Base-by-base conservation (phyloP, 2,797 vertebrate species). In the Hafferia zeledoni region DNA sequence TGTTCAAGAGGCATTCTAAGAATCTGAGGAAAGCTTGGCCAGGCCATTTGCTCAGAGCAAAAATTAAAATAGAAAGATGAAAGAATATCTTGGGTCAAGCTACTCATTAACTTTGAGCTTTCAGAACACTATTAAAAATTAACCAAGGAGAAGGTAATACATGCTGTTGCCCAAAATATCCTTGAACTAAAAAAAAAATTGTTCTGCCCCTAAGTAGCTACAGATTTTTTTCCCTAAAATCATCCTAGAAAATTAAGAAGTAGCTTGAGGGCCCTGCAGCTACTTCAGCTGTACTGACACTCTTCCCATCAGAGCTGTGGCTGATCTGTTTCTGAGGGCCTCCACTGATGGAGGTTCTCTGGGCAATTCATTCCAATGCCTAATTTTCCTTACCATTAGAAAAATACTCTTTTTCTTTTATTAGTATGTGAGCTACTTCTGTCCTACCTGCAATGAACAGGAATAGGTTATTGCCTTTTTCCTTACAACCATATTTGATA, bases 51-150 rank as follows among this genome's bases (percentile, higher is more conserved):
- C 57, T 91, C 80, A 72, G 15, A 72, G n/a, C 43, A 84, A 75
- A 89, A 94, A 61, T 65, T 39, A 76, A 93, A 77, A 17, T 16
- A 65, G 67, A 71, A 87, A 84, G 44, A 83, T 84, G 41, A 77
- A 89, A 90, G 49, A 85, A 7, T 71, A 33, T 83, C 35, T 78
- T 61, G 50, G 43, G 75, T 95, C 39, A 83, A 94, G 20, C 17
- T 65, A 57, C 27, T 76, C 41, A 90, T 71, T 84, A 94, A 88
- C 70, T 91, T 72, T 31, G 41, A 80, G 71, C 39, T 75, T 89
- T 91, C 71, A 81, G 81, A 94, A 78, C 20, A 56, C 11, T 68
- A 55, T 71, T 89, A 85, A 95, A 95, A 87, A 87, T 89, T 90
- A 70, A 80, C 49, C 22, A 64, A 85, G 49, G 33, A 74, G 74